Evolutionary conservation across 53 echinoderm and acorn worm genomes (phyloP), one percentile per base, ranked within the genome.

Genomic region (Paelopatides confundens): DNA sequence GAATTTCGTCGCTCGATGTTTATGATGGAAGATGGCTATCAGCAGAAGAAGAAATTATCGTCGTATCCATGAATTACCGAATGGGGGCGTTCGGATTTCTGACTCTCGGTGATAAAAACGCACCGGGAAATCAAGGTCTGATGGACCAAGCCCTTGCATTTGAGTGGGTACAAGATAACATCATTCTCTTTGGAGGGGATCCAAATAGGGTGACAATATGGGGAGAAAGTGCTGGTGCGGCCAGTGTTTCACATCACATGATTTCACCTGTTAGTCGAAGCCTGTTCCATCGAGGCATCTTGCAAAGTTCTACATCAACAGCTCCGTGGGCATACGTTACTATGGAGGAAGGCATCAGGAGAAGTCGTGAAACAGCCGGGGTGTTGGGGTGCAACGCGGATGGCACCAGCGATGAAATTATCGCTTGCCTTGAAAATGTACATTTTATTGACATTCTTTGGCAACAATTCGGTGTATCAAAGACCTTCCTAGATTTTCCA

Each of bases 101-200:
- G 9, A 82, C 90, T 9, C 88, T 95, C 71, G 97, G 87, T 3
- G 85, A 94, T 52, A 79, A 81, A 0, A 81, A 54, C 50, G 92
- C 97, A 12, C 97, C 97, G 0, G 97, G 97, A 0, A 97, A 97
- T 49, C 90, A 88, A 76, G 97, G 97, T 24, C 76, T 97, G 0
- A 35, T 90, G 43, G 97, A 95, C 66, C 97, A 97, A 62, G 89
- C 93, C 13, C 67, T 97, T 65, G 90, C 97, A 12, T 31, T 97
- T 65, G 88, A 92, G 65, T 97, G 97, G 97, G 95, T 97, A 0
- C 95, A 95, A 65, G 97, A 97, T 35, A 96, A 97, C 85, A 95
- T 95, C 35, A 79, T n/a, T 0, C 47, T 32, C 21, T 97, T 97
- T 52, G 97, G 97, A 58, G 97, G 97, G 2, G 85, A 95, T 34